phyloP scores from a whole-genome alignment of 2,888 invertebrate genomes.

The Corbicula japonica region DNA sequence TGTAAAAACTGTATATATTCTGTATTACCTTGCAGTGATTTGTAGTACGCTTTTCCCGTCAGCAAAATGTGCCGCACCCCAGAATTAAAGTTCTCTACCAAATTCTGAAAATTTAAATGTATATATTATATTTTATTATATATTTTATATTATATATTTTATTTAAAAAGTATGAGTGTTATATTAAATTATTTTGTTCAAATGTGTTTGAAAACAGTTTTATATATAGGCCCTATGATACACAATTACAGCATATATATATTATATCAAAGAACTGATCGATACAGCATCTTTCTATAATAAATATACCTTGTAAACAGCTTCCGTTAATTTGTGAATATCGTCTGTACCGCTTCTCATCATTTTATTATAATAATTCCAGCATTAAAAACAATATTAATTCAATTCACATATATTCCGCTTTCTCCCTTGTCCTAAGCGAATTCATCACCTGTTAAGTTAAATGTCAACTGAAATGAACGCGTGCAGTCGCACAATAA shows the following conservation, averaged over 20 bases:
- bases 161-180: too few relatives aligned
- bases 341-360: conserved; percentile 74
- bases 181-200: too few relatives aligned
- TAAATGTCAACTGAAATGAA: conserved; percentile 5
- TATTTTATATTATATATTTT: too few relatives aligned
- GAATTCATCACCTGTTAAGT: conserved; percentile 19
- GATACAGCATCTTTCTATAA: neutral
- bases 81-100: conserved; percentile 98
- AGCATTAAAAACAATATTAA: neutral
- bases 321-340: conserved; percentile 72
- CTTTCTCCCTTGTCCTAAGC: neutral
- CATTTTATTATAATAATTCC: conserved; percentile 13
- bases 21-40: conserved; percentile 97
- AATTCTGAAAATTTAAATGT: conserved; percentile 90
- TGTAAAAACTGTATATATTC: too few relatives aligned
- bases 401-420: neutral
- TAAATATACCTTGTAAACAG: conserved; percentile 71
- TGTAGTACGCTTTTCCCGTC: conserved; percentile 97
- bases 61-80: conserved; percentile 97
- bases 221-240: too few relatives aligned
- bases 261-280: too few relatives aligned
- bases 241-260: too few relatives aligned
- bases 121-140: too few relatives aligned
- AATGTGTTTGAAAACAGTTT: too few relatives aligned
- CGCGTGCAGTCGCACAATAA: too few relatives aligned